Conservation (phyloP, 1,140 invertebrate species). For the Alviniconcha marisindica region DNA sequence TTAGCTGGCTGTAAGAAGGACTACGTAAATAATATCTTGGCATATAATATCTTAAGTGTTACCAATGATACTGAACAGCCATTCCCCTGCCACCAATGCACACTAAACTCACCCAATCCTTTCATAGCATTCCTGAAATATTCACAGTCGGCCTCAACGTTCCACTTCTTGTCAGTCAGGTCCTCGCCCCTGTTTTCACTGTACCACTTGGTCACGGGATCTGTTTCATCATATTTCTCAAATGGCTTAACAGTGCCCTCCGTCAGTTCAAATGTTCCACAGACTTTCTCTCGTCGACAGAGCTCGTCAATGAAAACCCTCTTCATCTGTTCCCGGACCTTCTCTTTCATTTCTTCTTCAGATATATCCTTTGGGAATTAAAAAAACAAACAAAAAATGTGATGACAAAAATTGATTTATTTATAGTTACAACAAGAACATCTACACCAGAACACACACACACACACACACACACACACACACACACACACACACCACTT, state of each 20-base stretch:
- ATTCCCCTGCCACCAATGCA: no score
- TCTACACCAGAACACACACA: neutral
- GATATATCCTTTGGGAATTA: constrained; percentile 18
- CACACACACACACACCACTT: neutral
- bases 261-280: constrained; percentile 63
- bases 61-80: no score
- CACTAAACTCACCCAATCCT: constrained; percentile 65
- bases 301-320: constrained; percentile 57
- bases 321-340: constrained; percentile 54
- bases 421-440: neutral
- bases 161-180: constrained; percentile 61
- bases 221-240: constrained; percentile 48
- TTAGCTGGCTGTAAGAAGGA: no score
- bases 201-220: constrained; percentile 56
- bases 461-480: neutral
- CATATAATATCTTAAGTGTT: no score
- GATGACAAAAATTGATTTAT: neutral
- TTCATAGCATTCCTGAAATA: constrained; percentile 72
- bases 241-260: constrained; percentile 68
- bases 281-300: constrained; percentile 55
- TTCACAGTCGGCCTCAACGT: constrained; percentile 69
- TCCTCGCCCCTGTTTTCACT: constrained; percentile 44
- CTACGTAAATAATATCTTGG: no score
- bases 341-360: constrained; percentile 41
- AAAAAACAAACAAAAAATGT: neutral